Evolutionary conservation across 2,797 vertebrate genomes (phyloP).

Genomic region (Pipistrellus nathusii): DNA sequence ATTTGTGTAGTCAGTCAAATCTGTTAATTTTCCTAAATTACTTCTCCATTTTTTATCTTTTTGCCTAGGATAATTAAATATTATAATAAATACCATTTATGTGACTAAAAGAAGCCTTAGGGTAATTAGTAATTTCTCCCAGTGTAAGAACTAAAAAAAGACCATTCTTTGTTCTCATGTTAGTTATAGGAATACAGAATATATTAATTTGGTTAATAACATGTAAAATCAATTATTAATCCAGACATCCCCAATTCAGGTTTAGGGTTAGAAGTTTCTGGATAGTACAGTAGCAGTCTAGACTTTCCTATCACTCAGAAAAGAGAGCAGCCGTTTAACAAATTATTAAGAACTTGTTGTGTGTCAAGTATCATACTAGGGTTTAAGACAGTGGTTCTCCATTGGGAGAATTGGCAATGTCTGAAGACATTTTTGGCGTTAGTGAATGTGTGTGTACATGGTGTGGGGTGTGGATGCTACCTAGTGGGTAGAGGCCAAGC

Average conservation of each 20-base stretch:
- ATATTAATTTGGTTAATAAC: neutral
- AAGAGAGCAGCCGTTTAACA: neutral
- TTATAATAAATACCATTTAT: constrained; percentile 1
- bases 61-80: constrained; percentile 24
- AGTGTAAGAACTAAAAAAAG: constrained; percentile 16
- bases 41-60: neutral
- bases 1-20: constrained; percentile 23
- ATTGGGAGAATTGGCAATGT: neutral
- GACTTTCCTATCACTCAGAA: neutral
- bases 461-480: neutral
- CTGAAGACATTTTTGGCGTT: neutral
- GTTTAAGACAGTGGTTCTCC: neutral
- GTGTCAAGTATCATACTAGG: neutral
- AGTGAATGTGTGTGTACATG: too few species aligned
- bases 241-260: neutral
- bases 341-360: neutral
- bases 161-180: neutral
- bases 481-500: neutral
- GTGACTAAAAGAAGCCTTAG: constrained; percentile 26
- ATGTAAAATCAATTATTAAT: neutral
- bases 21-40: constrained; percentile 11
- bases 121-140: neutral
- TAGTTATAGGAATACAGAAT: neutral
- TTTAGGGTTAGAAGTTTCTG: constrained; percentile 12
- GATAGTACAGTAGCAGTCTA: neutral